phyloP scores from a whole-genome alignment of 2,113 vertebrate species.

The Ivindomyrus marchei region DNA sequence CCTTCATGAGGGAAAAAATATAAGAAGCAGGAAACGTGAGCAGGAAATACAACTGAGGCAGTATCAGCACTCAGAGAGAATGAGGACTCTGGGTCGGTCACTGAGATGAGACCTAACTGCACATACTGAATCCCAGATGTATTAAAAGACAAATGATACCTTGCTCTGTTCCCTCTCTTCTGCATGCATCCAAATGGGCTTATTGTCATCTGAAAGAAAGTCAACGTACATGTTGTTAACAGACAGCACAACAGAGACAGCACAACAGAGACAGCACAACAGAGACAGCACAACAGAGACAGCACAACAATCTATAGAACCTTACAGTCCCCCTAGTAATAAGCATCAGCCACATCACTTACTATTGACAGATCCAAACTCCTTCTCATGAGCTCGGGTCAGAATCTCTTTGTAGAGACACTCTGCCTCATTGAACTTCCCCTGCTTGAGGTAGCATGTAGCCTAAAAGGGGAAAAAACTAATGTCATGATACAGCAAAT shows the following conservation, averaged over 20 bases:
- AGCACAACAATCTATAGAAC: neutral
- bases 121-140: neutral
- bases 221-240: neutral
- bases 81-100: neutral
- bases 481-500: neutral
- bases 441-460: constrained; percentile 82
- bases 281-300: neutral
- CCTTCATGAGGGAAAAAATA: constrained; percentile 44
- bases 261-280: neutral
- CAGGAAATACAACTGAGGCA: neutral
- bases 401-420: constrained; percentile 80
- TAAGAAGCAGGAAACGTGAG: neutral
- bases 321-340: neutral
- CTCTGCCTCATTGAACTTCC: constrained; percentile 79
- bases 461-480: constrained; percentile 51
- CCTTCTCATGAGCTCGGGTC: constrained; percentile 76
- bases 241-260: neutral
- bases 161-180: constrained; percentile 84
- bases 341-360: constrained; percentile 34
- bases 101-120: neutral
- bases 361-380: constrained; percentile 83
- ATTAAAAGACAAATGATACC: constrained; percentile 43
- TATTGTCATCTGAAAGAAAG: constrained; percentile 71
- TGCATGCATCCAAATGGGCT: constrained; percentile 89
- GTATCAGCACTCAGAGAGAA: neutral